A percentile compares a stretch with the other conserved stretches of the same genome.
Conservation (phyloP, 2,888 invertebrate species). For the Temnothorax rugatulus region DNA sequence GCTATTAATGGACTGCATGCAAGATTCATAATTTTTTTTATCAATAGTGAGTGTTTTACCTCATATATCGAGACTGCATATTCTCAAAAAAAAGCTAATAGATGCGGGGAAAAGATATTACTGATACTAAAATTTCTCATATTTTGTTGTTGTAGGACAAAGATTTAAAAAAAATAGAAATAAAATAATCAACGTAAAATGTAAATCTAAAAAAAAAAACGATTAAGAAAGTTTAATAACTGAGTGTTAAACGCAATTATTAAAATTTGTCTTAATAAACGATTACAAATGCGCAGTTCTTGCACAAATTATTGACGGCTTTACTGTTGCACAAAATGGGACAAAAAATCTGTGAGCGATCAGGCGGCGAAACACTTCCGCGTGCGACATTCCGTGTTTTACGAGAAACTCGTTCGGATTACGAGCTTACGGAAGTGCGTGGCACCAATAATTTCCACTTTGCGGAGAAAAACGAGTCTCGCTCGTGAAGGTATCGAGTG, state of each 20-base stretch:
- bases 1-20: conserved; percentile 23
- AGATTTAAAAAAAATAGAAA: background rate
- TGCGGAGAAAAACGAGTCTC: conserved; percentile 3
- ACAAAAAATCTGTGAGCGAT: conserved; percentile 3
- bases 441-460: conserved; percentile 4
- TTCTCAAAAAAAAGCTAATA: background rate
- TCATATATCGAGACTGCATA: background rate
- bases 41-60: conserved; percentile 11
- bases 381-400: conserved; percentile 23
- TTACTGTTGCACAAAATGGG: background rate
- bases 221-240: background rate
- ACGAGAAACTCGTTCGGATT: conserved; percentile 39
- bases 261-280: conserved; percentile 8
- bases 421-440: conserved; percentile 40
- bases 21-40: conserved; percentile 17
- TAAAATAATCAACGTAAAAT: background rate
- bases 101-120: background rate
- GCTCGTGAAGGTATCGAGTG: background rate
- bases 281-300: background rate
- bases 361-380: conserved; percentile 5
- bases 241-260: background rate
- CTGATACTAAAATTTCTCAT: background rate
- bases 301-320: conserved; percentile 21
- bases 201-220: background rate
- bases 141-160: background rate